These are phyloP conservation scores for Phaonia tiefii DNA, from an alignment of 2,888 invertebrate genomes.

Conservation along the genomic window DNA sequence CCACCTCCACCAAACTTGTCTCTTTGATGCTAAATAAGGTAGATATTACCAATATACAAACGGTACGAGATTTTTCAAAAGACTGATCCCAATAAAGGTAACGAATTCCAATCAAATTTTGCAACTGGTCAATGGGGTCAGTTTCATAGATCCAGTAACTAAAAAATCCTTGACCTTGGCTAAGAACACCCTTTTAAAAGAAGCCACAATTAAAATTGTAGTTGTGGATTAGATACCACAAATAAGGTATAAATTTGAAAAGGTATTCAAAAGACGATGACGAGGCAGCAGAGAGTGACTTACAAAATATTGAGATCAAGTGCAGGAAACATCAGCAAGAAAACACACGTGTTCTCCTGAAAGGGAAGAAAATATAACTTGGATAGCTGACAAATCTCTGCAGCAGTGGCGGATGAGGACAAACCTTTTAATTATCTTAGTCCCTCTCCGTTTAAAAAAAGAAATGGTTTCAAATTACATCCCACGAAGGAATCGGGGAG, in stretches of 20 bases:
- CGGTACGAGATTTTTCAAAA: slow-evolving; percentile 62
- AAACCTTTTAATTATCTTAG: slow-evolving; percentile 74
- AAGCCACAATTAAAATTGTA: background rate
- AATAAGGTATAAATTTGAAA: slow-evolving; percentile 70
- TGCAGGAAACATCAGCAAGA: background rate
- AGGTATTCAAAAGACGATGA: slow-evolving; percentile 68
- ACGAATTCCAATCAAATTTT: slow-evolving; percentile 56
- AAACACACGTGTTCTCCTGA: slow-evolving; percentile 38
- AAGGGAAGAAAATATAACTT: slow-evolving; percentile 19
- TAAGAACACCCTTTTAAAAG: slow-evolving; percentile 32
- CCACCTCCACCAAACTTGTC: background rate
- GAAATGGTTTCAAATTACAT: no score
- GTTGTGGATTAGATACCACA: background rate
- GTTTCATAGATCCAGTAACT: background rate
- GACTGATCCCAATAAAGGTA: slow-evolving; percentile 70
- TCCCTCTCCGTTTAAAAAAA: slow-evolving; percentile 75
- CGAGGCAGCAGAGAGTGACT: background rate
- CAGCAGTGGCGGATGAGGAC: slow-evolving; percentile 36
- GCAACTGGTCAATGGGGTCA: slow-evolving; percentile 39
- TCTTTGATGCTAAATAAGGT: slow-evolving; percentile 3
- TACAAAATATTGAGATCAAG: background rate
- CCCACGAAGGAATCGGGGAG: no score
- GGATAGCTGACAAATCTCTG: background rate
- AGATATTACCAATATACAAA: slow-evolving; percentile 37
- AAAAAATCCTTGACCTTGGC: background rate